These are phyloP conservation scores for Anneissia japonica DNA, from an alignment of 35 echinoderm and acorn worm genomes.

Conservation along the genomic window DNA sequence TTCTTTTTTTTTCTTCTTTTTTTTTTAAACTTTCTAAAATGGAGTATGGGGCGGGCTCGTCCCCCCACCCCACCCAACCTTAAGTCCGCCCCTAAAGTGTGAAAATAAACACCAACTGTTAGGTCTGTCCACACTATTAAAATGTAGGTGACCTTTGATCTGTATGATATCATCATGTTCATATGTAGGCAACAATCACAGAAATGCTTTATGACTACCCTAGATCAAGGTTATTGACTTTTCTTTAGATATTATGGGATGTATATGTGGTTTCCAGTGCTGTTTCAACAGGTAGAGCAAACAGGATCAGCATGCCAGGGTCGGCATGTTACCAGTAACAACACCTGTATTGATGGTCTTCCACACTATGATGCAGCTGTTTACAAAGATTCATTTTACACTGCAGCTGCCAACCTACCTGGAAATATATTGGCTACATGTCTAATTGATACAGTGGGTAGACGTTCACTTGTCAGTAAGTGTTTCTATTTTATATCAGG, in stretches of 20 bases:
- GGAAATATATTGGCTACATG: conserved; percentile 81
- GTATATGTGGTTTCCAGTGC: conserved; percentile 92
- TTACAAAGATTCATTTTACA: conserved; percentile 75
- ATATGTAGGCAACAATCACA: neutral
- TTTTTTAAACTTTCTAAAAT: too few species aligned
- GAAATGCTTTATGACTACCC: neutral
- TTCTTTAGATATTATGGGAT: conserved; percentile 83
- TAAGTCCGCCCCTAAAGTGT: too few species aligned
- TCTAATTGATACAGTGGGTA: conserved; percentile 64
- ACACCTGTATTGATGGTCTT: neutral
- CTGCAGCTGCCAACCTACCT: conserved; percentile 67
- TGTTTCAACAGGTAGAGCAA: conserved; percentile 65
- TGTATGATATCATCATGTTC: neutral
- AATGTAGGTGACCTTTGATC: neutral
- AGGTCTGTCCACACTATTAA: neutral
- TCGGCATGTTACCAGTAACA: neutral
- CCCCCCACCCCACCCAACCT: too few species aligned
- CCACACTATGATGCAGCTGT: neutral
- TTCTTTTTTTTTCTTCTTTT: too few species aligned
- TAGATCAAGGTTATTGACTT: neutral
- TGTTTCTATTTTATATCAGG: too few species aligned
- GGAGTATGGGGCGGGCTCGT: too few species aligned
- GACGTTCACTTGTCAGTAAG: conserved; percentile 72
- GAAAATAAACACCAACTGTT: neutral
- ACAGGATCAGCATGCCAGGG: conserved; percentile 53